These are phyloP conservation scores for Eurystomus glaucurus DNA, from an alignment of 2,797 vertebrate species.

Conservation along the genomic window DNA sequence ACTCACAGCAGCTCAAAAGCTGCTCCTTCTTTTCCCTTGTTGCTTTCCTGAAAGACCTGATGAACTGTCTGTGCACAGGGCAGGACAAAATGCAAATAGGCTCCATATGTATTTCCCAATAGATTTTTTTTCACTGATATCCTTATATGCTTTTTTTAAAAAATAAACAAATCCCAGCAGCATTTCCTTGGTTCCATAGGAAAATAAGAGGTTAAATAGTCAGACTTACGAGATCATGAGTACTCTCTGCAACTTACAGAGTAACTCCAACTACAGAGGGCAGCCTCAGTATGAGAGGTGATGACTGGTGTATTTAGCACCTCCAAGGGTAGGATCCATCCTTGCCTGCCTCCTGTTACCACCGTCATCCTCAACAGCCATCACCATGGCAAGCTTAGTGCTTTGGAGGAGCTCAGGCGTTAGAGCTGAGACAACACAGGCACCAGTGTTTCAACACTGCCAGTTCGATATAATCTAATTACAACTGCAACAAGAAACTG, in stretches of 20 bases:
- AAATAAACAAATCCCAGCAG: background rate
- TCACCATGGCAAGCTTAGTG: background rate
- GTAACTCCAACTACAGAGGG: background rate
- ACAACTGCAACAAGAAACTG: slow-evolving; percentile 12
- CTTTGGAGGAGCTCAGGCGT: slow-evolving; percentile 44
- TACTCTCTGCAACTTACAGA: background rate
- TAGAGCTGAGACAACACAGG: slow-evolving; percentile 22
- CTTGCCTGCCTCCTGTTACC: background rate
- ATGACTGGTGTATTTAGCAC: background rate
- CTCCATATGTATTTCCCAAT: background rate
- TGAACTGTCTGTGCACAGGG: background rate
- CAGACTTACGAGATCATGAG: background rate
- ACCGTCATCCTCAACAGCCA: background rate
- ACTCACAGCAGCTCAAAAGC: background rate
- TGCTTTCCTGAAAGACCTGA: background rate
- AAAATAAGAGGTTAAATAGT: background rate
- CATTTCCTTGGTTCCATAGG: background rate
- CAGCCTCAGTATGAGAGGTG: fast-evolving
- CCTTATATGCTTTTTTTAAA: background rate
- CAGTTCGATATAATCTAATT: slow-evolving; percentile 69
- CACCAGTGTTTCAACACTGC: slow-evolving; percentile 49
- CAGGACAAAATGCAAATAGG: background rate
- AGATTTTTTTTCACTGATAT: background rate
- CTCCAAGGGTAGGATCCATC: background rate
- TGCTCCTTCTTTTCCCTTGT: background rate